Base-by-base conservation (phyloP, 2,797 vertebrate species). In the Sphaeramia orbicularis region DNA sequence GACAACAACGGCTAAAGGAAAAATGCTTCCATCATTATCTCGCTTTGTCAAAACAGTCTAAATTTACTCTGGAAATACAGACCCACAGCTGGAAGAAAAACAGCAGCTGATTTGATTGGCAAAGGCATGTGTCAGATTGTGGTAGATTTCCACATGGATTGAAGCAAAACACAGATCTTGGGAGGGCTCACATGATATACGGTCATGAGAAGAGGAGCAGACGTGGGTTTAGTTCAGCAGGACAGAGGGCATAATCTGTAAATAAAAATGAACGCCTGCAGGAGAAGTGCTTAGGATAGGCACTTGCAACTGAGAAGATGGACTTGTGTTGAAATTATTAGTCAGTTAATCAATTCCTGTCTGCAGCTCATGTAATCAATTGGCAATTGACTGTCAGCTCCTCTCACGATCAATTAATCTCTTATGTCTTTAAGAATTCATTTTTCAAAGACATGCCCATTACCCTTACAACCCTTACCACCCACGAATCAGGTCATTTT, bases 41-140 rank as follows among this genome's bases (percentile, higher is more conserved):
- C 40, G 41, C 63, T 75, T 63, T 55, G 37, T 74, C 32, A 66
- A 63, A 59, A 57, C 19, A 72, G 47, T 80, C 56, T 78, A 82
- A 78, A 81, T 85, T 80, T 83, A 84, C 59, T 66, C 16, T 55
- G 38, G 54, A 59, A 53, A 54, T 48, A 40, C 24, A 57, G 49
- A 64, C 43, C 49, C 19, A 4, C 58, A 65, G 54, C 56, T 71
- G 58, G 32, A 71, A 71, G 68, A 60, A 61, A 65, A 85, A 65
- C 45, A 82, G 36, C 15, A n/a, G 61, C 21, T 76, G 78, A 74
- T 70, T 48, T 82, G 53, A 86, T 79, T 21, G 24, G 36, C 5
- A 7, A 55, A 76, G 68, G 65, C 81, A 70, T 72, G 45, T 84
- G 70, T 78, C 71, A 65, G 44, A 78, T 52, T 71, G 57, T 66